Evolutionary conservation across 2,888 invertebrate species (phyloP), one percentile per base, ranked within the genome.

Genomic region (Coelopa pilipes): DNA sequence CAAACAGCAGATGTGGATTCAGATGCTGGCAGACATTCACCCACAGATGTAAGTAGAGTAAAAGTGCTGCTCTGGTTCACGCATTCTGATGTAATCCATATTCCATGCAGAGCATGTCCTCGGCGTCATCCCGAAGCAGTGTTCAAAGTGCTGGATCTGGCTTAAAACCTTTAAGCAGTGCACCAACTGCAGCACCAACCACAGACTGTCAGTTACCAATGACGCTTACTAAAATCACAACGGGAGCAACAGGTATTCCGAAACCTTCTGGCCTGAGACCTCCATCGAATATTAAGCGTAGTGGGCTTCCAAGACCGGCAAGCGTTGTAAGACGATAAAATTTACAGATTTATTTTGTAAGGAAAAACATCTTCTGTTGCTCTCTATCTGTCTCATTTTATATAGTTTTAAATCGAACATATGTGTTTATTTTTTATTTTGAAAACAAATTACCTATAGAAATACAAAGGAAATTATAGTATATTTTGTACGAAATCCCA

Each of bases 301-400:
- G 87, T 80, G 87, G 85, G 46, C 81, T 88, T 75, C 87, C 87
- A 10, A 82, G 86, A 62, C 86, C 86, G 24, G 81, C 85, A 21
- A 83, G 50, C 57, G 80, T 82, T 75, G 81, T 83, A 53, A 82
- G 83, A 75, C 86, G 86, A 80, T 86, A 79, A 84, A 78, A 71
- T 62, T 60, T 49, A 55, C 46, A 57, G 45, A 46, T 0, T 11
- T 49, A 19, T 49, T 49, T 46, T 11, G 10, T 34, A 57, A 69
- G 34, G 49, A 66, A 17, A 50, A 69, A 69, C n/a, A n/a, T n/a
- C 17, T 21, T 62, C 19, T 47, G 50, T 63, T 57, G 21, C 50
- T 24, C 50, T 70, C 49, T 57, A 17, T 13, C 47, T 60, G n/a
- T n/a, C n/a, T n/a, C 17, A 50, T 66, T 53, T 66, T 53, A 46